A percentile compares a stretch with the other conserved stretches of the same genome.
Evolutionary conservation across 2,888 invertebrate species (phyloP).

Genomic region (Caenorhabditis becei): DNA sequence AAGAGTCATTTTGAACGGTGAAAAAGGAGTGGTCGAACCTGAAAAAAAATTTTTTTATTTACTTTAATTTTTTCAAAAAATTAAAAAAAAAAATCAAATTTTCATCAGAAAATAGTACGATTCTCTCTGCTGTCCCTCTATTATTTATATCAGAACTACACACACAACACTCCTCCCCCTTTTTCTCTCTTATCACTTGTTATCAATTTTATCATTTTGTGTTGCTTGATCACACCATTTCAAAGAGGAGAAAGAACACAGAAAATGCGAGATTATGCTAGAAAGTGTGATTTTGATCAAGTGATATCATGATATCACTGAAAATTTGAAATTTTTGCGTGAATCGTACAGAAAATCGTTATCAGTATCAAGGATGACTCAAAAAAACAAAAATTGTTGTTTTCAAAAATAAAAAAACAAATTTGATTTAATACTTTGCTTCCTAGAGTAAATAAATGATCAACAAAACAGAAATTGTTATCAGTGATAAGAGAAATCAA

Average conservation of each 20-base stretch:
- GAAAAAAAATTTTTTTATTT: conserved; percentile 9
- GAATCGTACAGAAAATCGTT: neutral
- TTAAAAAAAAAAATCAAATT: neutral
- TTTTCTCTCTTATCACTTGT: conserved; percentile 5
- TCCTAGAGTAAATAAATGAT: neutral
- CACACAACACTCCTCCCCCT: neutral
- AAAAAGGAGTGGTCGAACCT: conserved; percentile 23
- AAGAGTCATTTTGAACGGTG: conserved; percentile 42
- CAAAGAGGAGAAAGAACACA: neutral
- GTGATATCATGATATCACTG: neutral
- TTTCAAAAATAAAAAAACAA: neutral
- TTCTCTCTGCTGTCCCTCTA: neutral
- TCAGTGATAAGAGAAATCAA: neutral
- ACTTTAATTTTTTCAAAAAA: neutral
- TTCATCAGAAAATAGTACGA: conserved; percentile 8
- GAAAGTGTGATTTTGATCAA: neutral
- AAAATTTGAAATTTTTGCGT: too few species aligned
- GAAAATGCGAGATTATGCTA: neutral
- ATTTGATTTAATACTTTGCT: too few species aligned
- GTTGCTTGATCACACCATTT: conserved; percentile 22
- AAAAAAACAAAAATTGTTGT: neutral
- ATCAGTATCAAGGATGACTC: too few species aligned
- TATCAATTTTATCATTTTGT: conserved; percentile 30
- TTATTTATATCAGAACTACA: conserved; percentile 19
- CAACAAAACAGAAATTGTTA: neutral